These are phyloP conservation scores for Psephotus haematonotus DNA, from an alignment of 2,113 vertebrate genomes.

Conservation along the genomic window DNA sequence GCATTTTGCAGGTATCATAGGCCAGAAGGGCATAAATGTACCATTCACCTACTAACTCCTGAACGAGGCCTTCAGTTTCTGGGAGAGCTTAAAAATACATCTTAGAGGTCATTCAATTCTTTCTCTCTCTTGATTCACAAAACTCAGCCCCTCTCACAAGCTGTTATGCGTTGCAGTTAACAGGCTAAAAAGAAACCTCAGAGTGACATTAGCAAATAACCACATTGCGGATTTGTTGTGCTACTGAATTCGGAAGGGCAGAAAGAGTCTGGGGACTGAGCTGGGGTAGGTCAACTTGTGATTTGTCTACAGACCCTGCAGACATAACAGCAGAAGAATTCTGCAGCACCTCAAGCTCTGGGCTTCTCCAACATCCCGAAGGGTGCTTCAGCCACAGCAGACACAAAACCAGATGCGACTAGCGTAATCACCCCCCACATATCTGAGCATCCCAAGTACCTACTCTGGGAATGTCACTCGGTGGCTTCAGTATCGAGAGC, in stretches of 20 bases:
- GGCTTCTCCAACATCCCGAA: background rate
- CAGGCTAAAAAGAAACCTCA: background rate
- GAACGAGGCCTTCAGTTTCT: background rate
- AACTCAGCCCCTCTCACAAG: background rate
- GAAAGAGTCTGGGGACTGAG: background rate
- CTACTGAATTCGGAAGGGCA: background rate
- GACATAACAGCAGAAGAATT: background rate
- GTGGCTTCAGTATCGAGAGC: background rate
- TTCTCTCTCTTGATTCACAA: background rate
- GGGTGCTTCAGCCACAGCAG: background rate
- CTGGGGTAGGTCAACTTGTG: background rate
- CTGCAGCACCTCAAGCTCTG: background rate
- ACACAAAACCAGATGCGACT: background rate
- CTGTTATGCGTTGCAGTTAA: background rate
- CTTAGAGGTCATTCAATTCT: background rate
- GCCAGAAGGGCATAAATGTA: background rate
- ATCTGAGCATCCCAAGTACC: background rate
- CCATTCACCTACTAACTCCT: background rate
- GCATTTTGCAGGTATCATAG: background rate
- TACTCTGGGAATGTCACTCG: background rate
- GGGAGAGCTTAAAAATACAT: background rate
- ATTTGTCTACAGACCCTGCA: background rate
- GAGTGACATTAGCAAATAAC: background rate
- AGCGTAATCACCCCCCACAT: background rate
- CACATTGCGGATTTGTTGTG: background rate